A percentile compares a stretch with the other conserved stretches of the same genome.
phyloP scores from a whole-genome alignment of 2,797 vertebrate genomes.

The Brachyalestes nurse region DNA sequence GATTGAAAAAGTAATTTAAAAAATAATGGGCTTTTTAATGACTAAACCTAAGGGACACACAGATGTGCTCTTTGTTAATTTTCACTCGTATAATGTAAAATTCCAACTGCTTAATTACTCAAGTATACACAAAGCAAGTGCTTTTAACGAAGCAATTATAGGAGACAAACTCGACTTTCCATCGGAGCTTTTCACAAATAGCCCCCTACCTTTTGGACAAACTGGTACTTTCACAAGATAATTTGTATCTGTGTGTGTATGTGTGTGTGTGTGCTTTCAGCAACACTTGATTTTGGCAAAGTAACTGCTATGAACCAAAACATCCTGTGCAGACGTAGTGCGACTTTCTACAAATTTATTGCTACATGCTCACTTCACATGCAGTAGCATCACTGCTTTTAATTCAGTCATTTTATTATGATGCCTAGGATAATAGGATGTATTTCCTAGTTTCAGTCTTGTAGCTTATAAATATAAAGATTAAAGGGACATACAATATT shows the following conservation, averaged over 20 bases:
- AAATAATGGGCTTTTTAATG: constrained; percentile 92
- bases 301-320: not conserved
- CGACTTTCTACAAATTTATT: not conserved
- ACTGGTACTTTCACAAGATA: constrained; percentile 22
- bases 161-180: constrained; percentile 65
- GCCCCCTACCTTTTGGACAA: constrained; percentile 61
- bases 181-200: constrained; percentile 65
- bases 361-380: too few species aligned
- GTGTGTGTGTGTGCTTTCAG: constrained; percentile 10
- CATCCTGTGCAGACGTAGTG: not conserved
- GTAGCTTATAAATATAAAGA: too few species aligned
- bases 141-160: constrained; percentile 85
- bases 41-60: constrained; percentile 89
- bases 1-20: constrained; percentile 90
- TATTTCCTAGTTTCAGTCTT: too few species aligned
- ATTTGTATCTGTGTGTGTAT: too few species aligned
- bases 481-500: too few species aligned
- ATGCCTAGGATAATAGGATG: too few species aligned
- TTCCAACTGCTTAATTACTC: constrained; percentile 89
- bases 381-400: too few species aligned
- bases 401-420: too few species aligned
- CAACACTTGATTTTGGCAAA: constrained; percentile 17
- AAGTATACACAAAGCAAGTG: constrained; percentile 85
- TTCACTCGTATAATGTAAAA: constrained; percentile 90
- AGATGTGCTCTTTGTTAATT: constrained; percentile 90